Evolutionary conservation across 2,888 invertebrate genomes (phyloP).

Genomic region (Macrophya alboannulata): DNA sequence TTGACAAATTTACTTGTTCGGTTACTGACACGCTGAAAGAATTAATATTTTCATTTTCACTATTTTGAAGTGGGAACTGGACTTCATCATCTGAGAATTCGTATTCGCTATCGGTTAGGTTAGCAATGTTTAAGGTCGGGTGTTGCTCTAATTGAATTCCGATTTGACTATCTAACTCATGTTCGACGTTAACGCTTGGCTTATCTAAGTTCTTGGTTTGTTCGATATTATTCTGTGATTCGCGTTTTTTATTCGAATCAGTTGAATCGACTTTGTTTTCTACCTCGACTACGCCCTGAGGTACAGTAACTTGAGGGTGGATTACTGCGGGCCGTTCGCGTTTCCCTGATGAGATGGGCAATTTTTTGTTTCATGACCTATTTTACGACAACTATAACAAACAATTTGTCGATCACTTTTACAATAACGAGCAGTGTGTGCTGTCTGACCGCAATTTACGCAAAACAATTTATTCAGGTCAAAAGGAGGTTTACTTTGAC

Average conservation of each 20-base stretch:
- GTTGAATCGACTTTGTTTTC: not conserved
- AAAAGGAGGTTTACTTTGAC: conserved; percentile 40
- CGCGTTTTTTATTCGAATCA: not conserved
- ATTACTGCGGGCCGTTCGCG: conserved; percentile 57
- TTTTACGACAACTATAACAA: conserved; percentile 55
- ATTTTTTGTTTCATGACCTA: conserved; percentile 56
- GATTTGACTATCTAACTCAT: not conserved
- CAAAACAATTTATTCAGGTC: conserved; percentile 55
- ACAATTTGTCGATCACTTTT: conserved; percentile 50
- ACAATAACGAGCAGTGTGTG: conserved; percentile 57
- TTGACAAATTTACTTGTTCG: not conserved
- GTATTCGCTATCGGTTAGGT: conserved; percentile 10
- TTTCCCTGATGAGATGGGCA: conserved; percentile 59
- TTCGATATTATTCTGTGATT: conserved; percentile 5
- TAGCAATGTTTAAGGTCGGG: not conserved
- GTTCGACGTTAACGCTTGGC: not conserved
- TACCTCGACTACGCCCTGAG: conserved; percentile 26
- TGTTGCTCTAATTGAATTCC: not conserved
- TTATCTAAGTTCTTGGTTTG: conserved; percentile 32
- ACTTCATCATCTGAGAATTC: conserved; percentile 23
- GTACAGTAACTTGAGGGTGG: conserved; percentile 55
- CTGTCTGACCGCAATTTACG: conserved; percentile 57
- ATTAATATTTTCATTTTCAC: not conserved
- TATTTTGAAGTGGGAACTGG: not conserved
- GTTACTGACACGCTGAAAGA: not conserved